Percentiles rank a stretch among this genome's conserved stretches.
phyloP scores from a whole-genome alignment of 2,113 vertebrate genomes.

The Pionites leucogaster region DNA sequence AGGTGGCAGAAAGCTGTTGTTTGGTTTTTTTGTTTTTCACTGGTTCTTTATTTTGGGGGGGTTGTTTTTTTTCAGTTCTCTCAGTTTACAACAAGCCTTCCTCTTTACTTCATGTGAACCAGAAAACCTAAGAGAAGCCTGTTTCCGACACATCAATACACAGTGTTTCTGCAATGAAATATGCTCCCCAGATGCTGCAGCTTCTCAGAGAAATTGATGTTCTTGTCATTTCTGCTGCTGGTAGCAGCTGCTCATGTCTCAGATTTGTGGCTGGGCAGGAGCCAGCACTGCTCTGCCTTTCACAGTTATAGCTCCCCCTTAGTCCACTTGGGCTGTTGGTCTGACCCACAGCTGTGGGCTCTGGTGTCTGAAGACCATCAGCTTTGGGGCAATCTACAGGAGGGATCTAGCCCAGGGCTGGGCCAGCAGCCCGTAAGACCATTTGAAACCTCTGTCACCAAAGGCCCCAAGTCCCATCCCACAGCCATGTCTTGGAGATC shows the following conservation, averaged over 20 bases:
- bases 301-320: background rate
- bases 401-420: background rate
- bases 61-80: background rate
- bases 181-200: slow-evolving; percentile 48
- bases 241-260: slow-evolving; percentile 32
- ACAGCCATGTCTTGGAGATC: background rate
- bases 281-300: background rate
- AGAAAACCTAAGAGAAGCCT: slow-evolving; percentile 26
- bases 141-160: background rate
- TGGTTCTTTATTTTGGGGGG: background rate
- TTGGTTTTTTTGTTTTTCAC: background rate
- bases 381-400: background rate
- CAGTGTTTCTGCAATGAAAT: slow-evolving; percentile 31
- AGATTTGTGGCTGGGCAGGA: background rate
- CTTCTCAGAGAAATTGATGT: slow-evolving; percentile 40
- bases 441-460: background rate
- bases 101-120: background rate
- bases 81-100: background rate
- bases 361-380: background rate
- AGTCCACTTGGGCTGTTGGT: background rate
- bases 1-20: background rate
- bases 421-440: background rate
- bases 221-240: slow-evolving; percentile 27
- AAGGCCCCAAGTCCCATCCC: background rate
- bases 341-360: background rate